Evolutionary conservation across 2,888 invertebrate species (phyloP).

Genomic region (Taenaris catops): DNA sequence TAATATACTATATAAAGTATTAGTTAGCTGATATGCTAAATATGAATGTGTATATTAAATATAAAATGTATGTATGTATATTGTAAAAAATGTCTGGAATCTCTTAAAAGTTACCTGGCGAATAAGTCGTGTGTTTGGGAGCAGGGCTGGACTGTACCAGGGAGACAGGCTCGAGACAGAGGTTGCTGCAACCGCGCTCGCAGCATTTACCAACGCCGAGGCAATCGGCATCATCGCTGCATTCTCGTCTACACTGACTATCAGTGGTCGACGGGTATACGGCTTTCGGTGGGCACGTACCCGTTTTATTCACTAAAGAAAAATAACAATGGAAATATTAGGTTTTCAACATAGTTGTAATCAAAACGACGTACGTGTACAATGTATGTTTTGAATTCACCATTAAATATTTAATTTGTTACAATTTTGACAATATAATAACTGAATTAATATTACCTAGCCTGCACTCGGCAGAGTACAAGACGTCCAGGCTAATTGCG

Average conservation of each 20-base stretch:
- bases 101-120: slow-evolving; percentile 41
- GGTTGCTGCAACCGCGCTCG: slow-evolving; percentile 85
- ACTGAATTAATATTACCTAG: slow-evolving; percentile 68
- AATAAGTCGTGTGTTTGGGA: slow-evolving; percentile 27
- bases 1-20: too few relatives aligned
- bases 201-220: slow-evolving; percentile 90
- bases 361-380: too few relatives aligned
- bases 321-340: too few relatives aligned
- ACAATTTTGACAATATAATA: too few relatives aligned
- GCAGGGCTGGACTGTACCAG: slow-evolving; percentile 17
- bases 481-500: slow-evolving; percentile 35
- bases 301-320: slow-evolving; percentile 80
- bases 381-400: too few relatives aligned
- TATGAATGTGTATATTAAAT: too few relatives aligned
- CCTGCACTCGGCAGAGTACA: slow-evolving; percentile 82
- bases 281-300: slow-evolving; percentile 40
- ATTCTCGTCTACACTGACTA: slow-evolving; percentile 83
- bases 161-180: slow-evolving; percentile 75
- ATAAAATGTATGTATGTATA: too few relatives aligned
- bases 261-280: slow-evolving; percentile 70
- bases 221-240: slow-evolving; percentile 91
- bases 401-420: too few relatives aligned
- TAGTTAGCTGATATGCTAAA: too few relatives aligned
- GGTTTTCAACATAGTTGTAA: too few relatives aligned
- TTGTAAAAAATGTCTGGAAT: too few relatives aligned